phyloP scores from a whole-genome alignment of 2,888 invertebrate genomes.

The Synergus laeviventris region DNA sequence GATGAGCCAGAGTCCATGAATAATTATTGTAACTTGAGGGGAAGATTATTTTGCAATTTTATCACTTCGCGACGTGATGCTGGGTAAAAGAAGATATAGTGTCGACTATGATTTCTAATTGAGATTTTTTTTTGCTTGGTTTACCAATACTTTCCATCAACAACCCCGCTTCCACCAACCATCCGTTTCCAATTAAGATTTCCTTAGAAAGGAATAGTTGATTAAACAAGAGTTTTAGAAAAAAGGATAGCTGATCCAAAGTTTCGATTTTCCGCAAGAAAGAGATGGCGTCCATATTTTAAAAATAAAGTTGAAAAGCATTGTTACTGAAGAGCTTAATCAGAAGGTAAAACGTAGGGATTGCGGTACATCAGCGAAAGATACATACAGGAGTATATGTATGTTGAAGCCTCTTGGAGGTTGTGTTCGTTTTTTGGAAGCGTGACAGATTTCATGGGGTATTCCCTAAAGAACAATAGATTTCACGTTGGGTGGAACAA shows the following conservation, averaged over 20 bases:
- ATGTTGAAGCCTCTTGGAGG: slow-evolving; percentile 14
- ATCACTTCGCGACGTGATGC: background rate
- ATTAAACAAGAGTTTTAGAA: background rate
- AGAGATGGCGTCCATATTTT: background rate
- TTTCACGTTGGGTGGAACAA: slow-evolving; percentile 63
- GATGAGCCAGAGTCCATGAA: slow-evolving; percentile 12
- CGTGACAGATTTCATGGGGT: slow-evolving; percentile 67
- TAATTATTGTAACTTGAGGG: slow-evolving; percentile 1
- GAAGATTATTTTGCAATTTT: slow-evolving; percentile 11
- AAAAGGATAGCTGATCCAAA: no score
- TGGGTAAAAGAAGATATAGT: background rate
- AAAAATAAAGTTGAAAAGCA: background rate
- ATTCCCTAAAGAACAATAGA: slow-evolving; percentile 70
- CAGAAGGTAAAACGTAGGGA: slow-evolving; percentile 44
- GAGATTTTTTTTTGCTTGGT: no score
- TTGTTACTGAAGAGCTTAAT: background rate
- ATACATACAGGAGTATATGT: slow-evolving; percentile 42
- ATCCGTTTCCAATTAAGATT: background rate
- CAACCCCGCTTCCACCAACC: no score
- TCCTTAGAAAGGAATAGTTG: background rate
- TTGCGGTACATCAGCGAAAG: slow-evolving; percentile 53
- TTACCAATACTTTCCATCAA: no score
- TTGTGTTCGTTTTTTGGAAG: slow-evolving; percentile 55
- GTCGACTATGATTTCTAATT: background rate
- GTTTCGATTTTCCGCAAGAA: background rate